A percentile compares a stretch with the other conserved stretches of the same genome.
These are phyloP conservation scores for Formicarius rufipectus DNA, from an alignment of 2,113 vertebrate species.

Conservation along the genomic window DNA sequence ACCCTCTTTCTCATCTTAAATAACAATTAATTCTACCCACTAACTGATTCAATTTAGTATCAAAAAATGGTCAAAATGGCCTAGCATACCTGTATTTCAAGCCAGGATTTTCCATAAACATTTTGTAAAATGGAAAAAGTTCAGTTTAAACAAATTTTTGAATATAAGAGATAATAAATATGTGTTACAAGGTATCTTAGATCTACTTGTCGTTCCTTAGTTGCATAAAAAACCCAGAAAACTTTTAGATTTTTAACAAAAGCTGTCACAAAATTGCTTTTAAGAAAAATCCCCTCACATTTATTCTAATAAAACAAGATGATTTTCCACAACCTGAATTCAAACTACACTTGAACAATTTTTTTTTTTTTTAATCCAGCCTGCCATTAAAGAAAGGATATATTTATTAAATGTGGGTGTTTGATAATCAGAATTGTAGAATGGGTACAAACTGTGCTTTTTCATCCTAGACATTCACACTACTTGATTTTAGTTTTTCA, in stretches of 20 bases:
- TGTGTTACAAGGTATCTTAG: neutral
- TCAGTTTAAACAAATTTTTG: neutral
- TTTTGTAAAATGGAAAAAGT: neutral
- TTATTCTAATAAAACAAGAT: neutral
- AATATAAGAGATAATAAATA: neutral
- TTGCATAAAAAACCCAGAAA: neutral
- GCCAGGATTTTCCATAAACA: neutral
- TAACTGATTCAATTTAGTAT: neutral
- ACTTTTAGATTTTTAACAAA: neutral
- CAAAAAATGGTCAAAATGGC: neutral
- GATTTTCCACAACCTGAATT: neutral
- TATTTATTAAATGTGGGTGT: neutral
- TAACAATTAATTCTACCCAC: neutral
- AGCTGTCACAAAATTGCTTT: neutral
- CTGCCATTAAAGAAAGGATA: neutral
- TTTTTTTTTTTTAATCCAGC: neutral
- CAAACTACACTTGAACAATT: neutral
- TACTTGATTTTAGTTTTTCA: neutral
- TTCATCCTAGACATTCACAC: neutral
- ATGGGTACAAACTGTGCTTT: conserved; percentile 23
- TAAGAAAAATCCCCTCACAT: neutral
- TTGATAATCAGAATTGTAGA: conserved; percentile 34
- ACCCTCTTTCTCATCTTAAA: neutral
- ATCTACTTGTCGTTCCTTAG: neutral
- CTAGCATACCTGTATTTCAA: neutral